Percentiles rank a stretch among this genome's conserved stretches.
These are phyloP conservation scores for Conus betulinus DNA, from an alignment of 1,140 invertebrate genomes.

Conservation along the genomic window DNA sequence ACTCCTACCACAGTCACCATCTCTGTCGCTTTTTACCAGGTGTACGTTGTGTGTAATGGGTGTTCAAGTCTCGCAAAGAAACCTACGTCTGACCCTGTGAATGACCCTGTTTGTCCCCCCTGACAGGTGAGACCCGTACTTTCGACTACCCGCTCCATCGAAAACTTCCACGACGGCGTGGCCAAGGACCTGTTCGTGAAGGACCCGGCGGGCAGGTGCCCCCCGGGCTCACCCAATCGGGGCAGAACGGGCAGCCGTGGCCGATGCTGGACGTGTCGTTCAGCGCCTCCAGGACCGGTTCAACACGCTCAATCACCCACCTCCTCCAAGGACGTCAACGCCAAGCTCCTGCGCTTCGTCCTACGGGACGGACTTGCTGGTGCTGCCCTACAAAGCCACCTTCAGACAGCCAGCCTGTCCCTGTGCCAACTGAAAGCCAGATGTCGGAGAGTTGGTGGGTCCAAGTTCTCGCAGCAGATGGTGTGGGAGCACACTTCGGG, in stretches of 20 bases:
- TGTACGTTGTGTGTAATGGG: no score
- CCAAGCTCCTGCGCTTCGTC: conserved; percentile 92
- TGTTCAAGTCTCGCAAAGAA: no score
- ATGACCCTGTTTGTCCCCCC: no score
- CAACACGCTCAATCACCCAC: conserved; percentile 64
- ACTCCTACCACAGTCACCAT: no score
- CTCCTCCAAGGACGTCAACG: not conserved
- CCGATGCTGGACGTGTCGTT: conserved; percentile 69
- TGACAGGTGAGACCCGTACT: conserved; percentile 31
- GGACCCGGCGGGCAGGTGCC: conserved; percentile 76
- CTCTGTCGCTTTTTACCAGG: no score
- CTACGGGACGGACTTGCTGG: conserved; percentile 91
- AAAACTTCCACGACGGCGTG: conserved; percentile 61
- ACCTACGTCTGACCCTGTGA: no score
- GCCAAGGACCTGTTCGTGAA: conserved; percentile 64
- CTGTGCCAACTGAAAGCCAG: conserved; percentile 52
- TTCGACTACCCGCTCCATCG: conserved; percentile 34
- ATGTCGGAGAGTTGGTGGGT: conserved; percentile 55
- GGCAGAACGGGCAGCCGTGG: conserved; percentile 88
- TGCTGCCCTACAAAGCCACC: conserved; percentile 80
- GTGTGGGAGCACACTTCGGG: conserved; percentile 59
- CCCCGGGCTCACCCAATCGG: conserved; percentile 77
- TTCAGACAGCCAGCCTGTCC: conserved; percentile 51
- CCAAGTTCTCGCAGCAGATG: conserved; percentile 41
- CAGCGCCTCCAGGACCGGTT: conserved; percentile 80